These are phyloP conservation scores for Salminus brasiliensis DNA, from an alignment of 2,113 vertebrate species.

Conservation along the genomic window DNA sequence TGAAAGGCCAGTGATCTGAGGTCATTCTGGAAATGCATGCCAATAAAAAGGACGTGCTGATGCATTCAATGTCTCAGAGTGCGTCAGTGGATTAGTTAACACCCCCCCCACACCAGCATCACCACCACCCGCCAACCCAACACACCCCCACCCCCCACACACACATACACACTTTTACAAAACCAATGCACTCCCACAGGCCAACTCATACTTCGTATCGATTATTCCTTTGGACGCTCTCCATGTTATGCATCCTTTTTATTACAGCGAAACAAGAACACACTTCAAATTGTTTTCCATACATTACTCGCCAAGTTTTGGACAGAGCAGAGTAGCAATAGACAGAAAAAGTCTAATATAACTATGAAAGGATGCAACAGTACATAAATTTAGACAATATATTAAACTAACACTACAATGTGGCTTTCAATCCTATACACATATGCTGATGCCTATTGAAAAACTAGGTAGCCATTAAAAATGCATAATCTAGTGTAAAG, in stretches of 20 bases:
- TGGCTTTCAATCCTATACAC: neutral
- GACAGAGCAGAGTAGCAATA: neutral
- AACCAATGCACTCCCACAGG: neutral
- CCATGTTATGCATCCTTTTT: neutral
- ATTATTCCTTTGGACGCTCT: neutral
- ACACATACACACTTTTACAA: neutral
- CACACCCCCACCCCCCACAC: no score
- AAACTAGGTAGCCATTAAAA: neutral
- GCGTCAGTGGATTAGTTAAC: constrained; percentile 30
- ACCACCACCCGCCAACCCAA: no score
- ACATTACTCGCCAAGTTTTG: neutral
- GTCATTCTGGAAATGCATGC: constrained; percentile 21
- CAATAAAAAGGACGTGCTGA: constrained; percentile 28
- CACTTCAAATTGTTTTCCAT: neutral
- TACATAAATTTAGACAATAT: neutral
- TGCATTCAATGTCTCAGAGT: constrained; percentile 22
- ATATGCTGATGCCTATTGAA: neutral
- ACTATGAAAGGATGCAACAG: neutral
- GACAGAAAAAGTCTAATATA: neutral
- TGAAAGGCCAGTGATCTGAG: constrained; percentile 29
- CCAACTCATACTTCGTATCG: neutral
- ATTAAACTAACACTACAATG: neutral
- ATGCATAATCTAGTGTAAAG: no score
- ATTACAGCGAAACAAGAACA: neutral
- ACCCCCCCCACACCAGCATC: neutral